These are phyloP conservation scores for Chrysemys picta DNA, from an alignment of 2,113 vertebrate species.

Conservation along the genomic window DNA sequence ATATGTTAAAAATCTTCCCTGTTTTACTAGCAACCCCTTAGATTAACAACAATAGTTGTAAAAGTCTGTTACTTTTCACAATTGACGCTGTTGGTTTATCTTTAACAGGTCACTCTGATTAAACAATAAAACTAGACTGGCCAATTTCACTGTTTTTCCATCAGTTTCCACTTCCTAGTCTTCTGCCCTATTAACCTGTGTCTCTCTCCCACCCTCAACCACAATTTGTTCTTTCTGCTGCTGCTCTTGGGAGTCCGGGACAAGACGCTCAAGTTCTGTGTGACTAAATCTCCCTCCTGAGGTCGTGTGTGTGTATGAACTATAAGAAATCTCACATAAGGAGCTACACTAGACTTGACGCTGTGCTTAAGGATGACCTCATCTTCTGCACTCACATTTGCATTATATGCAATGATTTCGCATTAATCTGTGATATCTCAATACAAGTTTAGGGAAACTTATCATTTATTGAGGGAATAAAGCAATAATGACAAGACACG, in stretches of 20 bases:
- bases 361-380: rapidly evolving
- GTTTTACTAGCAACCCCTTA: background rate
- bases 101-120: background rate
- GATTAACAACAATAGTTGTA: background rate
- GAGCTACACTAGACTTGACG: background rate
- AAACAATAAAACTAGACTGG: background rate
- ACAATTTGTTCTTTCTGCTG: background rate
- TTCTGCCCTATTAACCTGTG: too few species aligned
- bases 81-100: background rate
- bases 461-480: background rate
- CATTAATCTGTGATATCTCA: background rate
- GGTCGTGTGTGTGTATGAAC: background rate
- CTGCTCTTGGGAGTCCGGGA: background rate
- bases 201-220: background rate
- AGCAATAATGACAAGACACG: background rate
- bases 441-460: background rate
- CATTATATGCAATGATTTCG: background rate
- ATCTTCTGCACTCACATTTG: rapidly evolving
- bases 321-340: background rate
- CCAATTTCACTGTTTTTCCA: background rate
- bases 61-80: background rate
- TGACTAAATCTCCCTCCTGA: background rate
- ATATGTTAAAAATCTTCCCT: background rate
- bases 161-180: background rate
- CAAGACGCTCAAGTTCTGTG: background rate